A percentile compares a stretch with the other conserved stretches of the same genome.
Conservation (phyloP, 2,113 vertebrate species). For the Silurus meridionalis region DNA sequence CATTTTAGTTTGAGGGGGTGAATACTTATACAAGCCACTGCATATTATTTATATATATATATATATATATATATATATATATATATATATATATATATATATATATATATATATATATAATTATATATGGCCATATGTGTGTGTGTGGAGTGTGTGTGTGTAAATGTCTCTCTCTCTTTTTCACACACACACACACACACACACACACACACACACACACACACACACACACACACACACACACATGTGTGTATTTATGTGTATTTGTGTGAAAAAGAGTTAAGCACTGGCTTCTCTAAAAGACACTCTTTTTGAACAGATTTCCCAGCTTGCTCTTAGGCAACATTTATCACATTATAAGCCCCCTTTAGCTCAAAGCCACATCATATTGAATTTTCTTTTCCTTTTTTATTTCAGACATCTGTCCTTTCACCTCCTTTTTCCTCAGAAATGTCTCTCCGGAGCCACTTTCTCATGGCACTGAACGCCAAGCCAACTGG, state of each 20-base stretch:
- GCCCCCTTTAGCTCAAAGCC: slow-evolving; percentile 18
- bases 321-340: slow-evolving; percentile 33
- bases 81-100: no score
- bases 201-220: no score
- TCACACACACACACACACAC: no score
- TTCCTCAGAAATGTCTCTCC: neutral
- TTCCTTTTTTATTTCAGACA: slow-evolving; percentile 27
- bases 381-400: neutral
- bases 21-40: neutral
- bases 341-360: slow-evolving; percentile 38
- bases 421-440: slow-evolving; percentile 28
- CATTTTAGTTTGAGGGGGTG: neutral
- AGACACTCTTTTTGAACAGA: slow-evolving; percentile 14
- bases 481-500: slow-evolving; percentile 20
- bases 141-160: no score
- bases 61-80: neutral
- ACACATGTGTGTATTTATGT: neutral
- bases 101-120: no score
- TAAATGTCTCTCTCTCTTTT: no score
- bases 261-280: neutral
- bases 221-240: no score
- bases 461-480: slow-evolving; percentile 21
- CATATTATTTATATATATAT: neutral
- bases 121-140: no score
- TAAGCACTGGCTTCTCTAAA: slow-evolving; percentile 6